These are phyloP conservation scores for Camponotus fellah DNA, from an alignment of 2,888 invertebrate species.

Conservation along the genomic window DNA sequence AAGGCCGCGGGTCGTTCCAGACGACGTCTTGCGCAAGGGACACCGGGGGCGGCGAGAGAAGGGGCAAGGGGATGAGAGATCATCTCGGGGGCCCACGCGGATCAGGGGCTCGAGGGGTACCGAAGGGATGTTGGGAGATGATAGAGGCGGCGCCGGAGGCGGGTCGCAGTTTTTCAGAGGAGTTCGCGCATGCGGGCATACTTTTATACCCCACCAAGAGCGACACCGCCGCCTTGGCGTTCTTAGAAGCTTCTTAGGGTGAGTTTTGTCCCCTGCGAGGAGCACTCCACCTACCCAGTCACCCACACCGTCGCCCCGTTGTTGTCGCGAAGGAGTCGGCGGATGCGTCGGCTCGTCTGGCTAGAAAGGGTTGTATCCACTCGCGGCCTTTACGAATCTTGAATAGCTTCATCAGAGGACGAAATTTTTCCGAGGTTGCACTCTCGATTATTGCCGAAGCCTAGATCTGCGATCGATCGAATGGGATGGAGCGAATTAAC, in stretches of 20 bases:
- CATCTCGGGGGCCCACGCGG: constrained; percentile 54
- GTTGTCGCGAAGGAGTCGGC: constrained; percentile 46
- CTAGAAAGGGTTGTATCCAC: constrained; percentile 75
- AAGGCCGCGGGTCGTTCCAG: constrained; percentile 76
- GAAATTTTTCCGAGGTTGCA: constrained; percentile 10
- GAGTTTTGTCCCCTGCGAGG: constrained; percentile 82
- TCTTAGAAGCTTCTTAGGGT: constrained; percentile 86
- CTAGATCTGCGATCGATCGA: not conserved
- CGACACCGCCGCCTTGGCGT: constrained; percentile 78
- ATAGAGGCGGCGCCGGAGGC: constrained; percentile 83
- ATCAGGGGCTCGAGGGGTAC: constrained; percentile 50
- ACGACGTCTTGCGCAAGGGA: constrained; percentile 79
- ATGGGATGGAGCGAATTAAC: not conserved
- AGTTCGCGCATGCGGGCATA: constrained; percentile 84
- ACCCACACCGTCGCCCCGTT: constrained; percentile 37
- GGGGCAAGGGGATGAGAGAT: not conserved
- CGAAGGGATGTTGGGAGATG: constrained; percentile 72
- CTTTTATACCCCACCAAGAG: constrained; percentile 83
- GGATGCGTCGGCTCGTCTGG: constrained; percentile 53
- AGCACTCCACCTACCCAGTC: constrained; percentile 52
- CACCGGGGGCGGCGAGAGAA: constrained; percentile 49
- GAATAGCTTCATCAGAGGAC: not conserved
- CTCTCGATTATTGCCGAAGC: not conserved
- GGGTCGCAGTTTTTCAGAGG: constrained; percentile 83
- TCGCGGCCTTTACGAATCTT: constrained; percentile 58